Evolutionary conservation across 64 coral and sea anemone species (phyloP), one percentile per base, ranked within the genome.

Genomic region (Dendronephthya gigantea): DNA sequence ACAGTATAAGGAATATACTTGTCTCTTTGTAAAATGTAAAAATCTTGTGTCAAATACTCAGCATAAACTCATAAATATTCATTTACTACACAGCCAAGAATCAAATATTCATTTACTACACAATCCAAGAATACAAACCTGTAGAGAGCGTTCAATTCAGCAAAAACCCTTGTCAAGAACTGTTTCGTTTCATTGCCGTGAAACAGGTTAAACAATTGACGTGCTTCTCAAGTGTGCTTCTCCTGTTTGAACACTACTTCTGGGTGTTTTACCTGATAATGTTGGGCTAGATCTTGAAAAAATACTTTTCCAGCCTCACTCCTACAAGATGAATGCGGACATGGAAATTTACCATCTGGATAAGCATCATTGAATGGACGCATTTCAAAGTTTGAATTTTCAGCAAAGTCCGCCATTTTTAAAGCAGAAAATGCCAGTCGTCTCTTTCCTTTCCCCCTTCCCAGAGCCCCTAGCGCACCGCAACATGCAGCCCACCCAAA

Each of bases 291-390:
- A 34, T 84, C 83, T 49, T 84, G 27, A 51, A 84, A 84, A 84
- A 84, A 84, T 47, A 34, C 83, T 34, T 84, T 84, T 51, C 83
- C 49, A 13, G 48, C 34, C 27, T 84, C 39, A 49, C 48, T 29
- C 50, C 10, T 45, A 32, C 83, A 84, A 40, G 41, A 45, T 84
- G n/a, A 50, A 27, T 84, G 83, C 22, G 83, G 83, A 48, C 36
- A 84, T 29, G 45, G 38, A 14, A 48, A 84, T 84, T 84, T 84
- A 48, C 66, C 83, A 48, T 29, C 27, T n/a, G 40, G 23, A 23
- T 84, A 84, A n/a, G 83, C 83, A 39, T 49, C 19, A 84, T 84
- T 40, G 45, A 84, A 40, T 12, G 33, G 79, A 33, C 79, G 33
- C 2, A 19, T 82, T 27, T 82, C 2, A 27, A 27, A 40, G 40